These are phyloP conservation scores for Fopius arisanus DNA, from an alignment of 1,140 invertebrate genomes.

Conservation along the genomic window DNA sequence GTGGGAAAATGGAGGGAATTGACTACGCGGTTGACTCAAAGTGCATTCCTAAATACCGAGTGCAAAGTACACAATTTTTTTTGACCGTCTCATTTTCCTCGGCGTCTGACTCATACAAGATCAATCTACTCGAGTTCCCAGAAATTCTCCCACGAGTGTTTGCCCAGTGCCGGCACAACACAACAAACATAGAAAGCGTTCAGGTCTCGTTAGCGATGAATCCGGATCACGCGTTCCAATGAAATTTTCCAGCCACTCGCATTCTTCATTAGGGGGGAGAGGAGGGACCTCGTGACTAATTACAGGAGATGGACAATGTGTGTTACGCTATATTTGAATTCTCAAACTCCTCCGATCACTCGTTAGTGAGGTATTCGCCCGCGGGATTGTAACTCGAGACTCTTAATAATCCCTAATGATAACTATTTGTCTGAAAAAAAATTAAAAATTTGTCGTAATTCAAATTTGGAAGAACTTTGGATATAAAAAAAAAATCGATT, in stretches of 20 bases:
- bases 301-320: constrained; percentile 34
- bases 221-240: constrained; percentile 26
- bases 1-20: too few species aligned
- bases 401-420: too few species aligned
- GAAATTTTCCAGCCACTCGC: constrained; percentile 15
- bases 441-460: too few species aligned
- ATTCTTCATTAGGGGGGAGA: not conserved
- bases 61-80: not conserved
- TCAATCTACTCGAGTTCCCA: constrained; percentile 19
- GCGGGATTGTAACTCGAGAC: too few species aligned
- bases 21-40: too few species aligned
- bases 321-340: constrained; percentile 38
- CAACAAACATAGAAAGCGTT: constrained; percentile 22
- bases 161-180: constrained; percentile 9
- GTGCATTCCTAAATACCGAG: not conserved
- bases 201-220: constrained; percentile 13
- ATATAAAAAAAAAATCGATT: too few species aligned
- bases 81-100: not conserved
- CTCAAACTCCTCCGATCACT: constrained; percentile 36
- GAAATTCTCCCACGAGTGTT: constrained; percentile 24
- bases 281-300: constrained; percentile 32
- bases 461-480: too few species aligned
- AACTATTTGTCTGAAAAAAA: too few species aligned
- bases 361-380: constrained; percentile 39
- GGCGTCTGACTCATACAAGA: constrained; percentile 23